Percentiles rank a stretch among this genome's conserved stretches.
Conservation (phyloP, 2,888 invertebrate species). For the Euphydryas editha region DNA sequence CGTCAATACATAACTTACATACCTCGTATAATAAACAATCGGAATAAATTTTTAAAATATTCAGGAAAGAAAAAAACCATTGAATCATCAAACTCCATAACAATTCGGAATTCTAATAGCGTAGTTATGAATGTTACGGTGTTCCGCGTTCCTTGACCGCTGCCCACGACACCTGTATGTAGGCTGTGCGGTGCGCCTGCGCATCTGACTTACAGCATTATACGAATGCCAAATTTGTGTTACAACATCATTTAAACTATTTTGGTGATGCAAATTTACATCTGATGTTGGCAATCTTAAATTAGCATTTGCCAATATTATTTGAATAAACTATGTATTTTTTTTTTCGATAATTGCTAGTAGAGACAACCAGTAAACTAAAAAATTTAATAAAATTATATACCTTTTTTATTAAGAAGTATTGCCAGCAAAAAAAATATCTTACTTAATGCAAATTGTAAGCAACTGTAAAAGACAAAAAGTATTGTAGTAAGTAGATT, state of each 20-base stretch:
- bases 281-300: neutral
- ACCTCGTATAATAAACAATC: neutral
- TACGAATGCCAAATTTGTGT: conserved; percentile 7
- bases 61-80: neutral
- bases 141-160: conserved; percentile 47
- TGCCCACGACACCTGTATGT: conserved; percentile 40
- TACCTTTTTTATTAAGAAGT: neutral
- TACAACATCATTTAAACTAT: conserved; percentile 13
- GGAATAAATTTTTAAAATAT: neutral
- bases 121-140: conserved; percentile 22
- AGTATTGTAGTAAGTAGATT: neutral
- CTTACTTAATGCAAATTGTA: conserved; percentile 1
- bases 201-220: conserved; percentile 37
- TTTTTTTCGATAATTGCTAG: too few species aligned
- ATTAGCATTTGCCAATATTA: neutral
- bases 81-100: neutral
- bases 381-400: too few species aligned
- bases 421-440: neutral
- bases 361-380: too few species aligned
- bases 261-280: conserved; percentile 7
- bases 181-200: conserved; percentile 14
- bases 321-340: neutral
- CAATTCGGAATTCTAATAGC: conserved; percentile 23
- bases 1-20: too few species aligned
- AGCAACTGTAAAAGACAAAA: conserved; percentile 3